Evolutionary conservation across 2,888 invertebrate species (phyloP), one percentile per base, ranked within the genome.

Genomic region (Iphiclides podalirius): DNA sequence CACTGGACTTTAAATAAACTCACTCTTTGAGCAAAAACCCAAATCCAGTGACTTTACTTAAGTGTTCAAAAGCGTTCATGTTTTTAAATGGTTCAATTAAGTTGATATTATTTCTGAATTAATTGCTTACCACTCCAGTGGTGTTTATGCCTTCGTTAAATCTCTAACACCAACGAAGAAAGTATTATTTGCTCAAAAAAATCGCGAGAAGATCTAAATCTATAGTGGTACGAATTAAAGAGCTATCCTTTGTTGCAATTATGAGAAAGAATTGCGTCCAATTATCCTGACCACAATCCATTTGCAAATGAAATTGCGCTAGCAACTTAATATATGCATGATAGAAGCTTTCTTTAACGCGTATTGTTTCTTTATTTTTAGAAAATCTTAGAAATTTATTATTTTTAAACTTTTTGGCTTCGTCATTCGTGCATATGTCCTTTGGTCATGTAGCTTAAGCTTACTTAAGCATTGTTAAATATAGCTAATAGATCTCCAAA

Each of bases 221-320:
- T 28, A 3, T 6, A 20, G n/a, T n/a, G n/a, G n/a, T 20, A 17
- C 9, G 36, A 47, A 36, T 42, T 37, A 47, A 37, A 47, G 15
- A 38, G 48, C 38, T 33, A 43, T 43, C 37, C 37, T 16, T 48
- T 17, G 33, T 15, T 38, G 14, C 23, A 38, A 37, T 43, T 15
- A 42, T 42, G 8, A 13, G 23, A 43, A 42, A 47, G n/a, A 41
- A 47, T 42, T 36, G 47, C 28, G 20, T 42, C 33, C 31, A 47
- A 43, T 48, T 48, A 37, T 37, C 20, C 23, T 15, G 23, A 43
- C 42, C 33, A 14, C 40, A 3, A 2, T 40, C 16, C 16, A 35
- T 26, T 33, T 48, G 12, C 37, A 37, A 33, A 48, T 15, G 20
- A 48, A 42, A 48, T 38, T 48, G 37, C 23, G 9, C 31, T 14